A percentile compares a stretch with the other conserved stretches of the same genome.
phyloP scores from a whole-genome alignment of 2,797 vertebrate genomes.

The Acanthis flammea region DNA sequence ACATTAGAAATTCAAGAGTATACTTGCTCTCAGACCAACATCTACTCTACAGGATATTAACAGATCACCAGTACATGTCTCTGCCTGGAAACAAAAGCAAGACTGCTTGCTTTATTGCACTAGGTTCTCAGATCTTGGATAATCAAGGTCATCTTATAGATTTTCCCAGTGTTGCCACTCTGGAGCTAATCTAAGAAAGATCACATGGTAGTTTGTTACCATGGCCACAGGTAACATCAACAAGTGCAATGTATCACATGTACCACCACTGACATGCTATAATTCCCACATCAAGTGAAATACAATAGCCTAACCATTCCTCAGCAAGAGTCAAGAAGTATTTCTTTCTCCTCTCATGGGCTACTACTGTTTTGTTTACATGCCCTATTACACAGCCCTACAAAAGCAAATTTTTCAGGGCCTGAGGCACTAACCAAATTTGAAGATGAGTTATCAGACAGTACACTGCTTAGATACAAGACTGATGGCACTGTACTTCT shows the following conservation, averaged over 20 bases:
- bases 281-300: background rate
- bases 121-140: background rate
- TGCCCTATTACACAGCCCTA: background rate
- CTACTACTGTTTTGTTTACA: background rate
- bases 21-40: background rate
- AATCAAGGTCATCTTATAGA: background rate
- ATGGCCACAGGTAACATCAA: background rate
- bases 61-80: background rate
- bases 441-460: background rate
- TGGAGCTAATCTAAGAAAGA: background rate
- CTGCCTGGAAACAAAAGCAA: background rate
- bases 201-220: background rate
- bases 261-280: background rate
- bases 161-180: background rate
- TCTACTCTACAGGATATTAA: background rate
- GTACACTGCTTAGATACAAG: background rate
- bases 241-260: background rate
- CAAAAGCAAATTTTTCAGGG: background rate
- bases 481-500: background rate
- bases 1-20: background rate
- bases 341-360: background rate
- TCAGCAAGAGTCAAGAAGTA: background rate
- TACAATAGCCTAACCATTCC: background rate
- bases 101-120: background rate
- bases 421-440: background rate